These are phyloP conservation scores for Rhagoletis zephyria DNA, from an alignment of 1,140 invertebrate species.

Conservation along the genomic window DNA sequence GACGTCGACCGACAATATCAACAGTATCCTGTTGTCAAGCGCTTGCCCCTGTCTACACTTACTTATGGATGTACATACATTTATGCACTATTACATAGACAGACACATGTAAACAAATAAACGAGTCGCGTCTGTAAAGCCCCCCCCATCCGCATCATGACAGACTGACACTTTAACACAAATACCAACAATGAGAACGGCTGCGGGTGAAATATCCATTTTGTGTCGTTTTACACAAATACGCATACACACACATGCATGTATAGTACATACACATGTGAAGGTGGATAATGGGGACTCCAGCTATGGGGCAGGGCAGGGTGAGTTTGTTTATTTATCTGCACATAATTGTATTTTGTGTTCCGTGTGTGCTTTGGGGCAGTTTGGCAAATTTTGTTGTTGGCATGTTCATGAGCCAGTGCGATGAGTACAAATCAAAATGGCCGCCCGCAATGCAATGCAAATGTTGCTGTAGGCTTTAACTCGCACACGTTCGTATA, in stretches of 20 bases:
- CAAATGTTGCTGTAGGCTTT: background rate
- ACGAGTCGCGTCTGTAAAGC: slow-evolving; percentile 15
- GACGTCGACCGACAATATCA: slow-evolving; percentile 24
- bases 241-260: background rate
- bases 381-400: slow-evolving; percentile 41
- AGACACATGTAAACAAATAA: slow-evolving; percentile 14
- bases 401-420: slow-evolving; percentile 6
- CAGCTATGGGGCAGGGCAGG: background rate
- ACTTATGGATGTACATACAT: background rate
- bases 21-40: slow-evolving; percentile 43
- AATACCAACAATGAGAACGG: slow-evolving; percentile 9
- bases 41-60: background rate
- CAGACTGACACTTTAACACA: slow-evolving; percentile 48
- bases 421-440: slow-evolving; percentile 44
- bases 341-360: background rate
- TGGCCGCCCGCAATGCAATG: slow-evolving; percentile 24
- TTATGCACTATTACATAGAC: background rate
- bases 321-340: background rate
- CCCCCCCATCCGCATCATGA: slow-evolving; percentile 10
- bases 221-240: slow-evolving; percentile 7
- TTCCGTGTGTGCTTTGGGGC: background rate
- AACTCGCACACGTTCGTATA: background rate
- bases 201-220: slow-evolving; percentile 39
- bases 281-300: background rate
- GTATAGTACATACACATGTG: background rate